Conservation (phyloP, 2,113 vertebrate species). For the Rhea americana region DNA sequence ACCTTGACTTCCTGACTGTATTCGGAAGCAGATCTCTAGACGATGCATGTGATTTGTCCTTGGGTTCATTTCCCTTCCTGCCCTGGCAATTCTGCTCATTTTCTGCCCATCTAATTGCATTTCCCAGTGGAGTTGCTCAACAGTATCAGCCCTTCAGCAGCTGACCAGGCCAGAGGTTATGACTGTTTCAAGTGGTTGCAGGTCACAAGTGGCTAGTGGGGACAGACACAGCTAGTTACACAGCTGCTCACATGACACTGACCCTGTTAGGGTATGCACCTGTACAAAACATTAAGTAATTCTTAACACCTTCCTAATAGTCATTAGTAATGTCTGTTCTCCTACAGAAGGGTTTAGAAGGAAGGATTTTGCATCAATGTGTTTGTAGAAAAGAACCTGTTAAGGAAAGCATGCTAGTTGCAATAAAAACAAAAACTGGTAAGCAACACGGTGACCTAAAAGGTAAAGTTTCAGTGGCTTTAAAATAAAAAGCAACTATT, state of each 20-base stretch:
- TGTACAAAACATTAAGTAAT: not conserved
- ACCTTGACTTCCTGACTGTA: not conserved
- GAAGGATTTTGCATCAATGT: not conserved
- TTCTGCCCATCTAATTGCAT: not conserved
- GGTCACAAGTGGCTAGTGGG: not conserved
- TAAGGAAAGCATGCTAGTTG: not conserved
- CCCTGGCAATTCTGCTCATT: not conserved
- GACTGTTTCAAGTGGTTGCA: rapidly evolving
- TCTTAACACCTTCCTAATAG: not conserved
- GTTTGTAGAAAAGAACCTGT: not conserved
- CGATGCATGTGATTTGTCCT: not conserved
- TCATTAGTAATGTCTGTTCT: not conserved
- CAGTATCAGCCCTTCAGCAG: not conserved
- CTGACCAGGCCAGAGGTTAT: slow-evolving; percentile 36
- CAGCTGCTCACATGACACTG: rapidly evolving
- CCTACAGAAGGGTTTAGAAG: not conserved
- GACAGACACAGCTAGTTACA: not conserved
- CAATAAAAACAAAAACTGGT: not conserved
- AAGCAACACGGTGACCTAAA: not conserved
- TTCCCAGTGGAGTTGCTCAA: slow-evolving; percentile 35
- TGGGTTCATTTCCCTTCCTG: not conserved
- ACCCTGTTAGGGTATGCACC: not conserved
- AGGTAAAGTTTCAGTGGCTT: not conserved
- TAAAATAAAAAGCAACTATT: too few species aligned
- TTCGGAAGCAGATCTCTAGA: not conserved